phyloP scores from a whole-genome alignment of 1,140 invertebrate species.

The Procambarus clarkii region DNA sequence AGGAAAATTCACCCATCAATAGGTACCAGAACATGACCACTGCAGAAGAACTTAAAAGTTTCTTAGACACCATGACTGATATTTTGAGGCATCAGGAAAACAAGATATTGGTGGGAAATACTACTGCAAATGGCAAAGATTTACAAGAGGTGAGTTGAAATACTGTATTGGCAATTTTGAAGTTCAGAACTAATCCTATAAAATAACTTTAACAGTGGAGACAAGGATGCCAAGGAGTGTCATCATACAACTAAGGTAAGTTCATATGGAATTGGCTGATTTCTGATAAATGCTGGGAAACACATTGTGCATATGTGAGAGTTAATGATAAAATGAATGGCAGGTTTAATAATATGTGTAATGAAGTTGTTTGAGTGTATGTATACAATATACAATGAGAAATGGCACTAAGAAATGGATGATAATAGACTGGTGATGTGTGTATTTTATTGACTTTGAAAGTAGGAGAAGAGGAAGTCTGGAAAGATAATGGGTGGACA shows the following conservation, averaged over 20 bases:
- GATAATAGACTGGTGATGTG: too few relatives aligned
- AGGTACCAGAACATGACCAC: neutral
- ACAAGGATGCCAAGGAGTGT: neutral
- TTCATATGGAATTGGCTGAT: too few relatives aligned
- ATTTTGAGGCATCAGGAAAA: neutral
- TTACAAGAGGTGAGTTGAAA: neutral
- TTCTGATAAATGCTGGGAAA: too few relatives aligned
- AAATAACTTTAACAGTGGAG: neutral
- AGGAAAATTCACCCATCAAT: neutral
- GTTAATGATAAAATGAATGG: too few relatives aligned
- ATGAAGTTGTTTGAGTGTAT: too few relatives aligned
- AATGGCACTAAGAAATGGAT: too few relatives aligned
- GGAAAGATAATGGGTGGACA: too few relatives aligned
- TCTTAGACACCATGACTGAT: neutral
- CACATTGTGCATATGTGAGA: too few relatives aligned
- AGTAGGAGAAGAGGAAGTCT: too few relatives aligned
- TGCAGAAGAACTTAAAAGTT: neutral
- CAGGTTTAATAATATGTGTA: too few relatives aligned
- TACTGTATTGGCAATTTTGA: neutral
- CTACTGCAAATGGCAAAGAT: neutral
- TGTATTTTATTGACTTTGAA: too few relatives aligned
- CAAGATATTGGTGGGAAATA: neutral
- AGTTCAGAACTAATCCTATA: neutral
- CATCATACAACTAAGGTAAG: neutral
- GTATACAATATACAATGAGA: too few relatives aligned